Evolutionary conservation across 2,797 vertebrate species (phyloP).

Genomic region (Gorsachius magnificus): DNA sequence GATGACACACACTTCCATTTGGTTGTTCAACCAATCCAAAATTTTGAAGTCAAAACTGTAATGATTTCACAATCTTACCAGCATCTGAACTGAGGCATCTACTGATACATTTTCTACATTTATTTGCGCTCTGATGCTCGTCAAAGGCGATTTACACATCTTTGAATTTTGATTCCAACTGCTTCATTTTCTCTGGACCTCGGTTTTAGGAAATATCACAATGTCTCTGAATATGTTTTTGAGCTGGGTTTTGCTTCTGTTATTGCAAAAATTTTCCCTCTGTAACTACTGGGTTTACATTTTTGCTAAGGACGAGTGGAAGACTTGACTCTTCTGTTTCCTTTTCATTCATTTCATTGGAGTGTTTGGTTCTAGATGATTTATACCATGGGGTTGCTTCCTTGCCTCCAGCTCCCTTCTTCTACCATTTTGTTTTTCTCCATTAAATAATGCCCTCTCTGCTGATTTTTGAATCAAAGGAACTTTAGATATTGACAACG

Average conservation of each 20-base stretch:
- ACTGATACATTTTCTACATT: background rate
- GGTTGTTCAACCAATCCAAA: background rate
- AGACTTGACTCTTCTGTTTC: background rate
- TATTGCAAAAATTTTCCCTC: background rate
- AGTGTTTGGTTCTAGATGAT: background rate
- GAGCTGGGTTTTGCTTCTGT: background rate
- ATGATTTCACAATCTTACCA: background rate
- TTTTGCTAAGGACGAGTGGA: background rate
- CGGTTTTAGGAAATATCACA: background rate
- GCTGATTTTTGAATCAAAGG: background rate
- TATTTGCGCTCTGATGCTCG: background rate
- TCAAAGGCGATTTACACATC: background rate
- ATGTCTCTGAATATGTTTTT: background rate
- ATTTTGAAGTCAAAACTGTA: background rate
- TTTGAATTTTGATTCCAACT: background rate
- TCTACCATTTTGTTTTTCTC: background rate
- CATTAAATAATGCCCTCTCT: background rate
- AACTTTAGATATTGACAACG: background rate
- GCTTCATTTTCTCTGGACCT: background rate
- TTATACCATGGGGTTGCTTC: background rate
- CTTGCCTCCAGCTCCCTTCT: background rate
- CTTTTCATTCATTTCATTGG: background rate
- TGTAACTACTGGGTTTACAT: background rate
- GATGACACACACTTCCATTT: background rate
- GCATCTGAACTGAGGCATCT: background rate